A percentile compares a stretch with the other conserved stretches of the same genome.
Conservation (phyloP, 2,797 vertebrate genomes). For the Anguilla pacifica region DNA sequence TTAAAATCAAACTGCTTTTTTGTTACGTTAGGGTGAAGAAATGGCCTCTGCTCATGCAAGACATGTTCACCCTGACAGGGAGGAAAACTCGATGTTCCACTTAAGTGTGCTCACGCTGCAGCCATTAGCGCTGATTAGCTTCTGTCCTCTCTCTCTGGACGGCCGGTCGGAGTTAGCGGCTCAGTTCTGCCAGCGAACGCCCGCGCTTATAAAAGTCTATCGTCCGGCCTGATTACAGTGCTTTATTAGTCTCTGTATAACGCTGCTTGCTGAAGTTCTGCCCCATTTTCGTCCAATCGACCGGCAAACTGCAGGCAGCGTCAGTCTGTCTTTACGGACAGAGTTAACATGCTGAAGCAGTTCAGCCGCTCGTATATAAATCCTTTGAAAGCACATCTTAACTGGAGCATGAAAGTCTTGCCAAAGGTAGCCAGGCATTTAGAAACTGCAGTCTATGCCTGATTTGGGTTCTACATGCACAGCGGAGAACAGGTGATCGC, state of each 20-base stretch:
- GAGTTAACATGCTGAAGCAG: not conserved
- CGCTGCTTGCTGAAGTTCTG: not conserved
- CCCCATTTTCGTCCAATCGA: not conserved
- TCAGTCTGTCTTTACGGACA: not conserved
- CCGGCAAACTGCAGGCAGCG: not conserved
- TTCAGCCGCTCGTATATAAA: not conserved
- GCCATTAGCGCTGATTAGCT: slow-evolving; percentile 37
- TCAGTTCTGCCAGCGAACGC: slow-evolving; percentile 50
- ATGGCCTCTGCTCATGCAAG: not conserved
- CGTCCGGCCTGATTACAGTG: slow-evolving; percentile 23
- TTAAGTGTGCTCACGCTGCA: not conserved
- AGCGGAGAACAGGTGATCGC: not conserved
- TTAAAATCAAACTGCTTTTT: not conserved
- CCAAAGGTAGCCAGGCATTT: not conserved
- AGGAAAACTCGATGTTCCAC: not conserved
- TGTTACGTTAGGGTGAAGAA: not conserved
- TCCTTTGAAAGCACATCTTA: not conserved
- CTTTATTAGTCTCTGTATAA: not conserved
- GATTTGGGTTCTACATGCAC: not conserved
- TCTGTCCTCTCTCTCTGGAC: not conserved
- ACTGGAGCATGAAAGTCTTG: not conserved
- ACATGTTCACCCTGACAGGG: not conserved
- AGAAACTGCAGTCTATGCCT: not conserved
- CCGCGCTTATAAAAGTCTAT: slow-evolving; percentile 39
- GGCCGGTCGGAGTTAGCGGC: not conserved